Evolutionary conservation across 2,113 vertebrate species (phyloP), one percentile per base, ranked within the genome.

Genomic region (Clarias magur): DNA sequence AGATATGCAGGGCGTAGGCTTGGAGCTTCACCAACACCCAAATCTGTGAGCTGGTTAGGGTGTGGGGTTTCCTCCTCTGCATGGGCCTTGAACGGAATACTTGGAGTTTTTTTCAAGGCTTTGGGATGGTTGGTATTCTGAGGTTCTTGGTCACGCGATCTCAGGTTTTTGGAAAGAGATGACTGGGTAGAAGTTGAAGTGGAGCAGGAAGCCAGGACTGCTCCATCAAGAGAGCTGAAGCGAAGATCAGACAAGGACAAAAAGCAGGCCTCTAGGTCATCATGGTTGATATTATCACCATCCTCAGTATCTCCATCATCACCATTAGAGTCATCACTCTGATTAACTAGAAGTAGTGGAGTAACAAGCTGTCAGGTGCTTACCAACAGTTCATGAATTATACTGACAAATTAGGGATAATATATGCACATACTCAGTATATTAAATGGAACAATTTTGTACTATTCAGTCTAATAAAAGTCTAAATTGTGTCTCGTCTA

Each of bases 291-390:
- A 27, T 81, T 65, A 48, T 72, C 48, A 63, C 81, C 87, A 86
- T 81, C n/a, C 3, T 88, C 87, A 84, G 27, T 2, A 1, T 65
- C 53, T 11, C 7, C 42, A 53, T 27, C 83, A 2, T 72, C 30
- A 27, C 7, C 59, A 38, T 38, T 53, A 86, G 54, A 83, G 4
- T 75, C 89, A 57, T 83, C 85, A 17, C 56, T 34, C 30, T 78
- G 23, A 70, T 86, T 87, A 82, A 70, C 92, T 91, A 87, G n/a
- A 88, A 88, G 83, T 23, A 82, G 82, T 89, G 59, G 72, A 62
- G 89, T 59, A 91, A 2, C 70, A 16, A 25, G 60, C 15, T 68
- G 21, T 62, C 15, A 76, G 11, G n/a, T 34, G 10, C n/a, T 48
- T 57, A 34, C 30, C 19, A 38, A 27, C 6, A 27, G 12, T n/a